Conservation (phyloP, 2,888 invertebrate species). For the Trichopria drosophilae region DNA sequence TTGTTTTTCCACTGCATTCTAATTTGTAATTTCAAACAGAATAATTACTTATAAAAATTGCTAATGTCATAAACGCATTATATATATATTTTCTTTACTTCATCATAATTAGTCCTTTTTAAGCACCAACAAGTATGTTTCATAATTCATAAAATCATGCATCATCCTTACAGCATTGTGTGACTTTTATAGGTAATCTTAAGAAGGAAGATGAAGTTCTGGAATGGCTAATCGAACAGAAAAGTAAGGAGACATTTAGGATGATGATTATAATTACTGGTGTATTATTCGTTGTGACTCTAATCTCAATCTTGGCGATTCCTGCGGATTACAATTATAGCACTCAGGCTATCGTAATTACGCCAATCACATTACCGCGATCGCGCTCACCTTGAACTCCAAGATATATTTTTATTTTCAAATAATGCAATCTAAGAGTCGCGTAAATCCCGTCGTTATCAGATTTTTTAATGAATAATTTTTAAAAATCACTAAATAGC, state of each 20-base stretch:
- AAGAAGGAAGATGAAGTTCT: conserved; percentile 92
- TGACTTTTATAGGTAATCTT: conserved; percentile 82
- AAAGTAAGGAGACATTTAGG: conserved; percentile 78
- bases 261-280: conserved; percentile 59
- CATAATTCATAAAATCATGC: conserved; percentile 21
- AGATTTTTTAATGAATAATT: no score
- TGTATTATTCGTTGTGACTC: conserved; percentile 59
- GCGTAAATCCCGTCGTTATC: no score
- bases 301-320: conserved; percentile 57
- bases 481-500: no score
- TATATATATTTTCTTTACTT: conserved; percentile 8
- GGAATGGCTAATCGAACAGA: conserved; percentile 93
- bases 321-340: conserved; percentile 55
- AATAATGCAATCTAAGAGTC: no score
- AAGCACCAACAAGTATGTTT: no score
- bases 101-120: no score
- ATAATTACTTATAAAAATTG: no score
- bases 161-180: conserved; percentile 29
- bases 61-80: conserved; percentile 15
- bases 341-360: conserved; percentile 52
- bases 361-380: conserved; percentile 50
- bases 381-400: conserved; percentile 44
- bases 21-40: no score
- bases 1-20: no score
- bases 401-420: neutral